Evolutionary conservation across 2,888 invertebrate genomes (phyloP).

Genomic region (Plebejus melissa): DNA sequence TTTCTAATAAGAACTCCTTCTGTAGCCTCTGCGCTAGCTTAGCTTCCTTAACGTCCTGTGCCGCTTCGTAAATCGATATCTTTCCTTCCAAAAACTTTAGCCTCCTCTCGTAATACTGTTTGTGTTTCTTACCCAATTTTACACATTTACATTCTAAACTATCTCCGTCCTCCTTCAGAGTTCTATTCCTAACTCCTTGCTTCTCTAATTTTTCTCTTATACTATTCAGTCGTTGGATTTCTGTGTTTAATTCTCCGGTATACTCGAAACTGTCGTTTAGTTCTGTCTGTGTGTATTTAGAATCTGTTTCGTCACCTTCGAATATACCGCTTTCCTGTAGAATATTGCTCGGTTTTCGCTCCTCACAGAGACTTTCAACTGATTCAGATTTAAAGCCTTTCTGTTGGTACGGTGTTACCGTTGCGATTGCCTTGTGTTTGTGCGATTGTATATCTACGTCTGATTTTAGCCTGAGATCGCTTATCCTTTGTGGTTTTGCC

Average conservation of each 20-base stretch:
- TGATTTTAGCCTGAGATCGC: conserved; percentile 62
- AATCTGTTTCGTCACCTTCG: conserved; percentile 77
- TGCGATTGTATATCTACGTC: conserved; percentile 63
- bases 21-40: conserved; percentile 81
- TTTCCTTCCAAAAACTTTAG: conserved; percentile 82
- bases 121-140: conserved; percentile 77
- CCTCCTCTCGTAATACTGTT: conserved; percentile 83
- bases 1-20: conserved; percentile 77
- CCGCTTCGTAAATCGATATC: conserved; percentile 82
- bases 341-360: conserved; percentile 75
- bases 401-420: conserved; percentile 81
- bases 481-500: conserved; percentile 68
- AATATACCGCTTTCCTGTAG: conserved; percentile 88
- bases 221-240: conserved; percentile 82
- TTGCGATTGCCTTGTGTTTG: conserved; percentile 80
- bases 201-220: conserved; percentile 81
- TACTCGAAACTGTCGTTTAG: conserved; percentile 75
- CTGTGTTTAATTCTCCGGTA: conserved; percentile 77
- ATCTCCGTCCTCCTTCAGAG: conserved; percentile 63
- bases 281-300: conserved; percentile 77
- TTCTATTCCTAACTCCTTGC: conserved; percentile 75
- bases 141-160: conserved; percentile 73
- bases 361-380: conserved; percentile 68
- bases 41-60: conserved; percentile 80
- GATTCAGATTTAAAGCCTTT: conserved; percentile 72